phyloP scores from a whole-genome alignment of 64 coral and sea anemone species.

The Actinia equina region DNA sequence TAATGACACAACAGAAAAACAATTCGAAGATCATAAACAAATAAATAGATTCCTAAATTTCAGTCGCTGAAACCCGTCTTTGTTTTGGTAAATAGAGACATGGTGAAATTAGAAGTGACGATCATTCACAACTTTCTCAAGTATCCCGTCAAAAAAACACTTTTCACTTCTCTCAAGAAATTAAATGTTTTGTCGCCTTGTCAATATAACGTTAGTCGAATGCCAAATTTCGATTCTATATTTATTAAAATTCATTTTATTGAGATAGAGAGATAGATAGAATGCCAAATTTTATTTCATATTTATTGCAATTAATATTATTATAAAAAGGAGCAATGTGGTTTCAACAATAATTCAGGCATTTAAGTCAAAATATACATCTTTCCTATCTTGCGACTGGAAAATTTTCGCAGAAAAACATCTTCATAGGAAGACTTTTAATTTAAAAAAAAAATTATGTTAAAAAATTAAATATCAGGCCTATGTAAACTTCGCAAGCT shows the following conservation, averaged over 20 bases:
- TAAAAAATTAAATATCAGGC: neutral
- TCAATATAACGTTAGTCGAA: neutral
- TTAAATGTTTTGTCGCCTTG: neutral
- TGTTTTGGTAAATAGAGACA: neutral
- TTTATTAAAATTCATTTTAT: neutral
- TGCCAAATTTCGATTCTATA: neutral
- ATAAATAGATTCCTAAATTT: neutral
- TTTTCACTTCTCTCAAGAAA: neutral
- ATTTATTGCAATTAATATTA: no score
- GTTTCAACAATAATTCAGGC: neutral
- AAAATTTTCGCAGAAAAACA: neutral
- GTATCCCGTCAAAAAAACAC: neutral
- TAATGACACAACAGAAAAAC: neutral
- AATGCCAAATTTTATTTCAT: no score
- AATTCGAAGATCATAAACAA: constrained; percentile 1
- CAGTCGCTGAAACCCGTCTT: neutral
- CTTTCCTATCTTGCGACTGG: neutral
- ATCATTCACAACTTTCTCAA: neutral
- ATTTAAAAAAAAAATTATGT: neutral
- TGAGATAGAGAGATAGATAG: no score
- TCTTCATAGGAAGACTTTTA: neutral
- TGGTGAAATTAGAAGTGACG: neutral
- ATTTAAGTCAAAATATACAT: neutral
- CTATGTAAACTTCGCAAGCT: constrained; percentile 4
- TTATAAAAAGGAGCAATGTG: no score